A percentile compares a stretch with the other conserved stretches of the same genome.
Conservation (phyloP, 2,113 vertebrate genomes). For the Drymodes brunneopygia region DNA sequence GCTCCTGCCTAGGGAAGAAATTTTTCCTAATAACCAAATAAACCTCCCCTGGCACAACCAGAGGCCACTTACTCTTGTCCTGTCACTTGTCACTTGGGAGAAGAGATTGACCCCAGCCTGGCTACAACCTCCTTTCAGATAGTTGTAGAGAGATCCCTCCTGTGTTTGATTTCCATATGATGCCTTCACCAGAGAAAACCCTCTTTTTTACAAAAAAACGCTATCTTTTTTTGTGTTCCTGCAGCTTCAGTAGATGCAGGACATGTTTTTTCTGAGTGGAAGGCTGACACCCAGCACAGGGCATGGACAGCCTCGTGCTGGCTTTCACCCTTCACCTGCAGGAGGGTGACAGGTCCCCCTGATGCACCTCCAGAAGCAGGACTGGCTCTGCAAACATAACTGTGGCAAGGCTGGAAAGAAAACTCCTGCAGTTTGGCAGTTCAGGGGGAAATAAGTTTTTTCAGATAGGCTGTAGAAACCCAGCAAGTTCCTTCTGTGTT, state of each 20-base stretch:
- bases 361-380: neutral
- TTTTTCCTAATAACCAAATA: neutral
- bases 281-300: neutral
- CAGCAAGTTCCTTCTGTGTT: neutral
- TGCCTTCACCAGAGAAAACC: neutral
- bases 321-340: neutral
- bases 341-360: neutral
- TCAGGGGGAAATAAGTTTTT: neutral
- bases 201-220: neutral
- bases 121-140: neutral
- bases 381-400: neutral
- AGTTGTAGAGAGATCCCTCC: neutral
- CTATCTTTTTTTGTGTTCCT: neutral
- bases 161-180: neutral
- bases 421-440: accelerated
- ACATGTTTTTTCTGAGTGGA: accelerated
- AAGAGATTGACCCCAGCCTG: neutral
- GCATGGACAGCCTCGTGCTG: accelerated
- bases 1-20: neutral
- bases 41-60: neutral
- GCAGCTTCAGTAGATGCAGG: neutral
- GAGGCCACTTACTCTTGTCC: neutral
- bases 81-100: neutral
- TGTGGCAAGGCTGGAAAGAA: neutral
- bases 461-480: neutral